Evolutionary conservation across 2,113 vertebrate genomes (phyloP).

Genomic region (Zosterops lateralis): DNA sequence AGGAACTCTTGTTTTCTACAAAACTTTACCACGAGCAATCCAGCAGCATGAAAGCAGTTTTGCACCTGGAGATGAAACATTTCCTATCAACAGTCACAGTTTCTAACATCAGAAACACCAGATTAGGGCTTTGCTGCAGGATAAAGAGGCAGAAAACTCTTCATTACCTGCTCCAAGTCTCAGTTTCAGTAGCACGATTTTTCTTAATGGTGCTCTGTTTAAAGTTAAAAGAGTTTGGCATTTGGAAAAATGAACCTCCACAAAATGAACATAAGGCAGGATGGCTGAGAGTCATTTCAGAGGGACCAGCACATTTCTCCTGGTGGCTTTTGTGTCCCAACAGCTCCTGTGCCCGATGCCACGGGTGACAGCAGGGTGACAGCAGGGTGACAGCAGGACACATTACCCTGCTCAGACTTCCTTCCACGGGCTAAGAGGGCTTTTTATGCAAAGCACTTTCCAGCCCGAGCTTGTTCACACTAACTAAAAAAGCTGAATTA

Average conservation of each 20-base stretch:
- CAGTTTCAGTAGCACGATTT: not conserved
- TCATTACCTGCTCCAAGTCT: not conserved
- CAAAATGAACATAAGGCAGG: not conserved
- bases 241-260: not conserved
- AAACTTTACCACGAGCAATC: not conserved
- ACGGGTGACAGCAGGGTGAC: not conserved
- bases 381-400: not conserved
- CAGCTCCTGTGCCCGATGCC: not conserved
- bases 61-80: not conserved
- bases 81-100: not conserved
- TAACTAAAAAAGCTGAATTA: conserved; percentile 1
- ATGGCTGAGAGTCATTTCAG: not conserved
- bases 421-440: not conserved
- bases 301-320: not conserved
- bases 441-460: not conserved
- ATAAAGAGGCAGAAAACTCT: not conserved
- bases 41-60: not conserved
- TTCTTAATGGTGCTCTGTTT: not conserved
- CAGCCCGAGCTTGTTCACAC: conserved; percentile 22
- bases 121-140: not conserved
- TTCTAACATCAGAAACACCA: not conserved
- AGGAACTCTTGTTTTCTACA: not conserved
- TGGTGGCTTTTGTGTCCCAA: not conserved
- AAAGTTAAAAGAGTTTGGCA: not conserved
- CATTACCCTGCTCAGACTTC: not conserved